phyloP scores from a whole-genome alignment of 2,888 invertebrate species.

The Polydrusus cervinus region DNA sequence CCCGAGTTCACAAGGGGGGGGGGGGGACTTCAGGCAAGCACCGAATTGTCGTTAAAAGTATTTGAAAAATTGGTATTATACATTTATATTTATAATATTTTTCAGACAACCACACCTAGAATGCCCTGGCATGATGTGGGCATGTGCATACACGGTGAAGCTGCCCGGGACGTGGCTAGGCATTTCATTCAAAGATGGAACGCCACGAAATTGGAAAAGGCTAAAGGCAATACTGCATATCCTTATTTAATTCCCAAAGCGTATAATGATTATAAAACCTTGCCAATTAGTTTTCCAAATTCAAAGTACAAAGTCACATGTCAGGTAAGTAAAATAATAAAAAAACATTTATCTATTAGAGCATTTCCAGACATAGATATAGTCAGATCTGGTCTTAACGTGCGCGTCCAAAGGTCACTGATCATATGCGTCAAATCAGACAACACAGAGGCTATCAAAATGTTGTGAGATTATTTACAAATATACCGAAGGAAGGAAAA shows the following conservation, averaged over 20 bases:
- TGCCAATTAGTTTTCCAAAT: slow-evolving; percentile 70
- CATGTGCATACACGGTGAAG: slow-evolving; percentile 85
- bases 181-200: slow-evolving; percentile 99
- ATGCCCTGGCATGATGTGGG: slow-evolving; percentile 99
- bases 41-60: too few relatives aligned
- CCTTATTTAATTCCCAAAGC: slow-evolving; percentile 93
- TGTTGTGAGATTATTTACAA: too few relatives aligned
- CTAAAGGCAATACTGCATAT: slow-evolving; percentile 80
- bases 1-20: too few relatives aligned
- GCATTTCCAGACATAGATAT: too few relatives aligned
- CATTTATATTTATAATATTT: background rate
- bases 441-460: too few relatives aligned
- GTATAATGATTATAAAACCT: slow-evolving; percentile 75
- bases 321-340: slow-evolving; percentile 76
- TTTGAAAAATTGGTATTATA: too few relatives aligned
- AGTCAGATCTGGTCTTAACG: too few relatives aligned
- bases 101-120: slow-evolving; percentile 81
- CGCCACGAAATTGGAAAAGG: slow-evolving; percentile 87
- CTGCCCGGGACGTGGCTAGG: slow-evolving; percentile 91
- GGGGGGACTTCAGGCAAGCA: too few relatives aligned
- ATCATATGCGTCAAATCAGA: too few relatives aligned
- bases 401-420: too few relatives aligned
- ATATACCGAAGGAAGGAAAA: too few relatives aligned
- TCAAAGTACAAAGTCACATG: slow-evolving; percentile 79
- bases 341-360: too few relatives aligned